Base-by-base conservation (phyloP, 2,888 invertebrate genomes). In the Patella depressa region DNA sequence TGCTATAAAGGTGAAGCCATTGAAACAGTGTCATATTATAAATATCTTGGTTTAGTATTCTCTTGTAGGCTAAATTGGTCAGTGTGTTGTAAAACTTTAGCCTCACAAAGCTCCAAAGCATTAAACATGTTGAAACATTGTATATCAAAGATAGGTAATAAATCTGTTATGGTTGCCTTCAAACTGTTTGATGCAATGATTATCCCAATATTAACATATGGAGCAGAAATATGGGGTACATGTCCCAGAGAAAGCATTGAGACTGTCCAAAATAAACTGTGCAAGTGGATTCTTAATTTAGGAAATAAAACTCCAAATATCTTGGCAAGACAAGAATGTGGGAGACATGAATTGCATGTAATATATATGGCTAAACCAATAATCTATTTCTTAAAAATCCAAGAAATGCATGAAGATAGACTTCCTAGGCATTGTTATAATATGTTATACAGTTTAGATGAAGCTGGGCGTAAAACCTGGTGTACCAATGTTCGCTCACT, bases 171-270 rank as follows among this genome's bases (percentile, higher is more conserved):
- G 19, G 12, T 65, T 65, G 65, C 65, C n/a, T 65, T 59, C 59
- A 59, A 59, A 59, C 19, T 65, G 65, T 65, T 19, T 65, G 65
- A 65, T 65, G 24, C 19, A 65, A 65, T 65, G 65, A 65, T 65
- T 65, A 65, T 65, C 65, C 65, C 65, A 65, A 65, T 65, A 65
- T 65, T 65, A 24, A 65, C 65, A n/a, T 65, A 65, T 65, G 65
- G 65, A 19, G 65, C 65, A 65, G 65, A 65, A 65, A 65, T 65
- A 65, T 65, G 65, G 65, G 65, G 65, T 65, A 24, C 24, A 11
- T 65, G 65, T 65, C 65, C 65, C 11, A 65, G 65, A 19, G 65
- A 65, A 65, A 65, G 65, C 65, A 65, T 65, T 19, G 65, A 65
- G 65, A 19, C 65, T 19, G 65, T 19, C 65, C 65, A 65, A 24